A percentile compares a stretch with the other conserved stretches of the same genome.
Conservation (phyloP, 2,797 vertebrate genomes). For the Phyllotis vaccarum region DNA sequence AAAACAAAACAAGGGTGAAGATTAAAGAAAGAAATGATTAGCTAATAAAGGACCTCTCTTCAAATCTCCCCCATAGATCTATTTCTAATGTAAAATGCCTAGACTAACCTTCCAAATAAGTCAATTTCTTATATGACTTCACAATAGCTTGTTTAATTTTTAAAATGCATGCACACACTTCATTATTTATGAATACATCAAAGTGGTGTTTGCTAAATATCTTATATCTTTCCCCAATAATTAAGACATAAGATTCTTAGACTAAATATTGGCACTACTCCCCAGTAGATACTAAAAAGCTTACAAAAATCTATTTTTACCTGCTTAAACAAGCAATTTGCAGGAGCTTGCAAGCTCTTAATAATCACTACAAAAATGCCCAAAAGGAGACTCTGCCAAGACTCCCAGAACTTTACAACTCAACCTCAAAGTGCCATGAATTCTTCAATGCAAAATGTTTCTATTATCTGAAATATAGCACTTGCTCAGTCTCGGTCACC, state of each 20-base stretch:
- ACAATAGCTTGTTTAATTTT: neutral
- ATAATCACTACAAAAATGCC: neutral
- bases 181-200: slow-evolving; percentile 18
- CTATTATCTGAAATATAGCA: neutral
- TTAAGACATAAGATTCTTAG: slow-evolving; percentile 35
- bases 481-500: neutral
- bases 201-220: slow-evolving; percentile 23
- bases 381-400: neutral
- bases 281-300: neutral
- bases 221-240: slow-evolving; percentile 10
- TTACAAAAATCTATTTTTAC: slow-evolving; percentile 14
- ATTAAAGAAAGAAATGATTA: neutral
- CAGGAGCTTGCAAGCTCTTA: neutral
- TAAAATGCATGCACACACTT: slow-evolving; percentile 17
- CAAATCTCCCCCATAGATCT: neutral
- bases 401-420: neutral
- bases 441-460: slow-evolving; percentile 24
- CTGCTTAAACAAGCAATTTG: neutral
- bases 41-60: neutral
- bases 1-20: slow-evolving; percentile 28
- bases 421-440: neutral
- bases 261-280: slow-evolving; percentile 3
- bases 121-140: slow-evolving; percentile 5
- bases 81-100: neutral
- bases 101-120: neutral